phyloP scores from a whole-genome alignment of 2,113 vertebrate species.

The Solenodon paradoxus region DNA sequence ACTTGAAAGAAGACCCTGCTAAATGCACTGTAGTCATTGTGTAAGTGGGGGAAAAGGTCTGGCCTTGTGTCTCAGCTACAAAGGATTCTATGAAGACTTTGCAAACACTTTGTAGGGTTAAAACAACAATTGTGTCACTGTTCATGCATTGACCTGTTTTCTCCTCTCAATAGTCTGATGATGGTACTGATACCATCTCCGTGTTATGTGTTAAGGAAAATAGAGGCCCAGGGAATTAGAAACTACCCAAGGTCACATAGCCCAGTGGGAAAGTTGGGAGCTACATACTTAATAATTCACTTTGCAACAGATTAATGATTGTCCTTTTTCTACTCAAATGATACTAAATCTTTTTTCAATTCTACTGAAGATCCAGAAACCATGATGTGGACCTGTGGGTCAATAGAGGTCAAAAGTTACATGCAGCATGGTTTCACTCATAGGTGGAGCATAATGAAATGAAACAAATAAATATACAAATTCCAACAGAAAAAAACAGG shows the following conservation, averaged over 20 bases:
- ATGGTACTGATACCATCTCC: neutral
- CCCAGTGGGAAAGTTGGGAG: neutral
- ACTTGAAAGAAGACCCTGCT: conserved; percentile 56
- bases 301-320: neutral
- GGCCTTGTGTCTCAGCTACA: conserved; percentile 36
- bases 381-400: neutral
- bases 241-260: neutral
- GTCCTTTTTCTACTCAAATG: neutral
- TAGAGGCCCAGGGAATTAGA: neutral
- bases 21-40: neutral
- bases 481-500: too few species aligned
- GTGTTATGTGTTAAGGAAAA: neutral
- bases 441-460: too few species aligned
- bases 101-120: conserved; percentile 60
- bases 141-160: neutral
- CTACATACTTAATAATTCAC: neutral
- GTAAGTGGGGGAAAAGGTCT: conserved; percentile 32
- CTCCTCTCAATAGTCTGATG: neutral
- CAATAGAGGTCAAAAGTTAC: too few species aligned
- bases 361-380: neutral
- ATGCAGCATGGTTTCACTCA: too few species aligned
- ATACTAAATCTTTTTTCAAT: neutral
- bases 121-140: conserved; percentile 40
- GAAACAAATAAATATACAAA: too few species aligned
- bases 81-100: conserved; percentile 56